phyloP scores from a whole-genome alignment of 2,888 invertebrate species.

The Mythimna lalbum region DNA sequence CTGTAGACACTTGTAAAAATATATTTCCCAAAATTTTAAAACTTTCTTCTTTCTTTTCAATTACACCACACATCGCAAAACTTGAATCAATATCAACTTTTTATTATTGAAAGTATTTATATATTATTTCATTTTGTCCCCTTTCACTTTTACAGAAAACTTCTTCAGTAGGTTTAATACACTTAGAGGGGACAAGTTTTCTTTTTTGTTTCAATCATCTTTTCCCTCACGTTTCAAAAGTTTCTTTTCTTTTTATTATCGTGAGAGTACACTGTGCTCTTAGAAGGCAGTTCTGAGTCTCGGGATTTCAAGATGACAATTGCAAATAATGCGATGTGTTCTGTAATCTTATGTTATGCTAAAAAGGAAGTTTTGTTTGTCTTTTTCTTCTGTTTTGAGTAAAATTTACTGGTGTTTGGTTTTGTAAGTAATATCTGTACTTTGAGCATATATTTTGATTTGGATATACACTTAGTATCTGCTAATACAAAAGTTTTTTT shows the following conservation, averaged over 20 bases:
- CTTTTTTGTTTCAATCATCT: constrained; percentile 88
- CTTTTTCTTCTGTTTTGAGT: neutral
- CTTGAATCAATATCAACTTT: constrained; percentile 83
- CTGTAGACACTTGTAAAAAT: neutral
- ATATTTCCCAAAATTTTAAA: constrained; percentile 10
- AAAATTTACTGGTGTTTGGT: neutral
- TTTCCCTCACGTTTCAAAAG: constrained; percentile 75
- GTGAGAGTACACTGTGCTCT: constrained; percentile 73
- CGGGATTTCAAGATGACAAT: constrained; percentile 51
- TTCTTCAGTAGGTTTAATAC: constrained; percentile 85
- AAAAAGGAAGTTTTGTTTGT: constrained; percentile 50
- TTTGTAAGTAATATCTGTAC: neutral
- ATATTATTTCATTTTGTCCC: constrained; percentile 88
- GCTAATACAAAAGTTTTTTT: neutral
- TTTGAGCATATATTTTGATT: neutral
- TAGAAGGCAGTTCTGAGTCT: constrained; percentile 66
- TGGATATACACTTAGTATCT: neutral
- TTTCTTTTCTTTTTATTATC: constrained; percentile 71
- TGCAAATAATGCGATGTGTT: constrained; percentile 52
- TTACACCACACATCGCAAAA: constrained; percentile 65
- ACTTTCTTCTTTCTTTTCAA: constrained; percentile 39
- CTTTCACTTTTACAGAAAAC: constrained; percentile 82
- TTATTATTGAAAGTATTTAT: constrained; percentile 90
- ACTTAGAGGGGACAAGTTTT: constrained; percentile 85
- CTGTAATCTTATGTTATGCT: constrained; percentile 30